phyloP scores from a whole-genome alignment of 2,888 invertebrate genomes.

The Cenopis cana region DNA sequence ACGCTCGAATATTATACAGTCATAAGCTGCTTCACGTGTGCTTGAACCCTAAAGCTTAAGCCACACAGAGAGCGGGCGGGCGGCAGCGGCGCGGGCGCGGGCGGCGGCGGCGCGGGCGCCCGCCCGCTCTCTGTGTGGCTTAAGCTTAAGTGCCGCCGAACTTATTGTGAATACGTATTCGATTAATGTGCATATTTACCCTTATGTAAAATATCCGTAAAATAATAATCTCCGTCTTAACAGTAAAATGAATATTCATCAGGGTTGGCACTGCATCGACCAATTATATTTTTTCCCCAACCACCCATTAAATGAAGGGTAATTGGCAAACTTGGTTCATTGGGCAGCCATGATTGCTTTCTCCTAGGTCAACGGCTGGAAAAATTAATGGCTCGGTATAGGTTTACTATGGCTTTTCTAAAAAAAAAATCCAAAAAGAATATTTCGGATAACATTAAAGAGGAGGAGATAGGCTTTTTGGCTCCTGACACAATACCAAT shows the following conservation, averaged over 20 bases:
- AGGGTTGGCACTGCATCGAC: slow-evolving; percentile 57
- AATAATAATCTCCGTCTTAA: neutral
- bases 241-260: slow-evolving; percentile 16
- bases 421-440: neutral
- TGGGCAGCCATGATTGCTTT: slow-evolving; percentile 74
- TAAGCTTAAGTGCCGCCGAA: neutral
- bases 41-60: too few species aligned
- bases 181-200: neutral
- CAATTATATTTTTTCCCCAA: slow-evolving; percentile 73
- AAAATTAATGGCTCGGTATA: slow-evolving; percentile 68
- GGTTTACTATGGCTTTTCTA: slow-evolving; percentile 52
- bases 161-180: neutral
- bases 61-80: too few species aligned
- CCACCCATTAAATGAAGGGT: slow-evolving; percentile 74
- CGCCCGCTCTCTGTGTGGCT: too few species aligned
- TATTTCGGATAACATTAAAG: slow-evolving; percentile 3
- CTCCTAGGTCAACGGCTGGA: slow-evolving; percentile 64
- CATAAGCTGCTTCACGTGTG: too few species aligned
- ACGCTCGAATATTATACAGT: too few species aligned
- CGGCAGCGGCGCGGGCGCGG: too few species aligned
- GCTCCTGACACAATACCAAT: too few species aligned
- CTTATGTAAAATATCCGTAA: neutral
- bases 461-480: neutral
- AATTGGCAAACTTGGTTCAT: slow-evolving; percentile 78
- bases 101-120: too few species aligned